Evolutionary conservation across 2,888 invertebrate genomes (phyloP), one percentile per base, ranked within the genome.

Genomic region (Zhengitettix transpicula): DNA sequence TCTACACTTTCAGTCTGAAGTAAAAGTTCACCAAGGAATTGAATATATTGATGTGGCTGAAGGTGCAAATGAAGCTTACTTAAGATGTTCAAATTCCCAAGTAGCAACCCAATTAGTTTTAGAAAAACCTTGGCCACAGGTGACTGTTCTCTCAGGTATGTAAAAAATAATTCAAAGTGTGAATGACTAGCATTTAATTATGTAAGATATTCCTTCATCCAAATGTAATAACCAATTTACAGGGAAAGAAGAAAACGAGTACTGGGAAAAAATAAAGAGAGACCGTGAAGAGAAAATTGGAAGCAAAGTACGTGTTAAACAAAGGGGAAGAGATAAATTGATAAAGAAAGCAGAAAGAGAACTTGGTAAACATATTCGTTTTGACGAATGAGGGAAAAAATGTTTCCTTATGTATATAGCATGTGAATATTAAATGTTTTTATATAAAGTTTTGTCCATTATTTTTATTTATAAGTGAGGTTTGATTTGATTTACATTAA

Each of bases 41-140:
- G 80, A 86, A 65, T 94, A 90, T 68, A 83, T 94, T 1, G 94
- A 95, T 68, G 79, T 87, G 1, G 82, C 82, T 64, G 84, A 86
- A 65, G 87, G 85, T 3, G 81, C 81, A 58, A 75, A 76, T 10
- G 78, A 83, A 66, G 84, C 84, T 0, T 81, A 81, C 68, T 74
- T 91, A 9, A 77, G 90, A 57, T 85, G 89, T 67, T 72, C 76
- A 54, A 72, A 73, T 64, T 67, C 71, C 28, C 75, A 78, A 61
- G 73, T 73, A 60, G 81, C 84, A 1, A 71, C 72, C 61, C 69
- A 71, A 53, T 69, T 79, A 42, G 63, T 69, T 1, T 67, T 71
- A 47, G 67, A 68, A 59, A 67, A 67, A 40, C 65, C 69, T 16
- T 72, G 72, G 63, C 70, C 68, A 58, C 67, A 68, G 51, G 70